phyloP scores from a whole-genome alignment of 2,888 invertebrate genomes.

The Morinoia aosen region DNA sequence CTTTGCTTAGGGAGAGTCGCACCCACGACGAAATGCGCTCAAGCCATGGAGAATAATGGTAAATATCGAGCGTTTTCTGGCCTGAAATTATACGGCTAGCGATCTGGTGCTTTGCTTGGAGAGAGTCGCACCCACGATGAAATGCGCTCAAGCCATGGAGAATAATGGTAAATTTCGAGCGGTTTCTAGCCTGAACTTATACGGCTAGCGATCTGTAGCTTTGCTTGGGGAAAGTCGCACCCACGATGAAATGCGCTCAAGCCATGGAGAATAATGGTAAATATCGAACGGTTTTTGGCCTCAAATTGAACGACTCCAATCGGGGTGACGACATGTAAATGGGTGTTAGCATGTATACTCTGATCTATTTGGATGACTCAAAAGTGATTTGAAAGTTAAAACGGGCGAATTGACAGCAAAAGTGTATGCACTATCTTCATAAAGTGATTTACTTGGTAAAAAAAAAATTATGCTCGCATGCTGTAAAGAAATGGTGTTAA shows the following conservation, averaged over 20 bases:
- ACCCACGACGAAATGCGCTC: background rate
- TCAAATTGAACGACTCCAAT: background rate
- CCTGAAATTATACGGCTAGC: background rate
- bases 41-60: background rate
- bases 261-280: background rate
- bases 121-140: background rate
- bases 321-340: background rate
- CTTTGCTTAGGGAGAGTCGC: background rate
- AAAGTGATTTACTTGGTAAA: background rate
- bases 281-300: background rate
- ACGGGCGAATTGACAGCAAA: background rate
- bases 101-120: background rate
- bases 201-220: background rate
- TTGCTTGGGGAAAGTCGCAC: background rate
- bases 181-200: background rate
- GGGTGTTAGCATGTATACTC: background rate
- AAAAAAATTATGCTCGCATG: background rate
- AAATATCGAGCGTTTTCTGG: background rate
- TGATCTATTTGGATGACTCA: background rate
- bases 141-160: background rate
- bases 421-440: background rate
- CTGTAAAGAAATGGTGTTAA: background rate
- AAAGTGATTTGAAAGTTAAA: background rate
- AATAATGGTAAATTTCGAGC: background rate
- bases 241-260: background rate